phyloP scores from a whole-genome alignment of 2,888 invertebrate species.

The Bugula neritina region DNA sequence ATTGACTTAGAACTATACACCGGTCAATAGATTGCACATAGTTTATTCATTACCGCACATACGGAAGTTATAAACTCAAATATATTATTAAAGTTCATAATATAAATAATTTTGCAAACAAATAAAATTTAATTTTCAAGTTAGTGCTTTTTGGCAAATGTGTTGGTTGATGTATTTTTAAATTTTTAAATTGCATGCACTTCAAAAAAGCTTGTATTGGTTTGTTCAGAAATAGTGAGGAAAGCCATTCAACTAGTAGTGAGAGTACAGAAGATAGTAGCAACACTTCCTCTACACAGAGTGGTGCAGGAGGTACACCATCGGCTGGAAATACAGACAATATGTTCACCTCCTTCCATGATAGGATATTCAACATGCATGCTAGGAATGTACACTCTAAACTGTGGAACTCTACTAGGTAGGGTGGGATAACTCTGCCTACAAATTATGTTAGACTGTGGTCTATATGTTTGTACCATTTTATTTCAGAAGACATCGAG shows the following conservation, averaged over 20 bases:
- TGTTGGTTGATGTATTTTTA: too few relatives aligned
- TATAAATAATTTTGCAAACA: too few relatives aligned
- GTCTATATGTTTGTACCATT: neutral
- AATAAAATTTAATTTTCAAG: too few relatives aligned
- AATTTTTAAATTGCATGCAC: too few relatives aligned
- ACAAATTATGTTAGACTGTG: neutral
- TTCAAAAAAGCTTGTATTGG: too few relatives aligned
- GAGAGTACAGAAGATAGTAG: neutral
- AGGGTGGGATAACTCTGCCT: neutral
- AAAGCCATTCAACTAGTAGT: neutral
- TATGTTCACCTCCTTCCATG: neutral
- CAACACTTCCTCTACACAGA: neutral
- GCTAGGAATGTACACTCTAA: neutral
- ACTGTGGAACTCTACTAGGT: conserved; percentile 4
- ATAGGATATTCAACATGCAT: neutral
- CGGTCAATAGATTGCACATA: too few relatives aligned
- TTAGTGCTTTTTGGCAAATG: too few relatives aligned
- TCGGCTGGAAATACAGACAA: neutral
- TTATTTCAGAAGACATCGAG: neutral
- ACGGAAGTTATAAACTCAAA: too few relatives aligned
- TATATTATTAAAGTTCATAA: too few relatives aligned
- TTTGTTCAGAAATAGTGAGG: too few relatives aligned
- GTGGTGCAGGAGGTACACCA: neutral
- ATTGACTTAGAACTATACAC: too few relatives aligned
- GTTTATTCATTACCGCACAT: too few relatives aligned